A percentile compares a stretch with the other conserved stretches of the same genome.
Evolutionary conservation across 2,113 vertebrate species (phyloP).

Genomic region (Daubentonia madagascariensis): DNA sequence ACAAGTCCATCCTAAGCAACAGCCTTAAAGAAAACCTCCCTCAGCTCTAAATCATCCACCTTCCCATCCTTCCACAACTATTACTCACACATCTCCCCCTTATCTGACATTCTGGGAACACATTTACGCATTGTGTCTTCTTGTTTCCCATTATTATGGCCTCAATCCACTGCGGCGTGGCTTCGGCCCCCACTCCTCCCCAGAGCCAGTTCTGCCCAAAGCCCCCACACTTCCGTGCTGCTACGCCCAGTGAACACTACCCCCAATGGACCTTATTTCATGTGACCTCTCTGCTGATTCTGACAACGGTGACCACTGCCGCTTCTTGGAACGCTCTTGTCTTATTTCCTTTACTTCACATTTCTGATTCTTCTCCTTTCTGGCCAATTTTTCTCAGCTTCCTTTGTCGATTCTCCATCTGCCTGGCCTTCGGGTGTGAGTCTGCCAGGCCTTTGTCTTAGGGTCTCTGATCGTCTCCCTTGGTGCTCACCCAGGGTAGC

Average conservation of each 20-base stretch:
- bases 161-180: not conserved
- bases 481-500: not conserved
- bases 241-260: no score
- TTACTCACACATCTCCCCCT: not conserved
- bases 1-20: not conserved
- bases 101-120: not conserved
- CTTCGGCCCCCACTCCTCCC: not conserved
- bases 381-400: not conserved
- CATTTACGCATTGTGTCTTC: not conserved
- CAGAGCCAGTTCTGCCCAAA: not conserved
- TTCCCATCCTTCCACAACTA: not conserved
- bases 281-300: accelerated
- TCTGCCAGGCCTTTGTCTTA: not conserved
- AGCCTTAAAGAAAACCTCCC: not conserved
- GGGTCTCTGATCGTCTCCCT: not conserved
- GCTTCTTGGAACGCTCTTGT: not conserved
- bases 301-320: not conserved
- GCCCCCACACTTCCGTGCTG: not conserved
- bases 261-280: not conserved
- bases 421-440: not conserved
- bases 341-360: not conserved
- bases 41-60: not conserved
- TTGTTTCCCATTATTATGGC: not conserved
- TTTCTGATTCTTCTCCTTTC: not conserved
- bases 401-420: not conserved